Percentiles rank a stretch among this genome's conserved stretches.
Conservation (phyloP, 2,888 invertebrate genomes). For the Stenodema calcarata region DNA sequence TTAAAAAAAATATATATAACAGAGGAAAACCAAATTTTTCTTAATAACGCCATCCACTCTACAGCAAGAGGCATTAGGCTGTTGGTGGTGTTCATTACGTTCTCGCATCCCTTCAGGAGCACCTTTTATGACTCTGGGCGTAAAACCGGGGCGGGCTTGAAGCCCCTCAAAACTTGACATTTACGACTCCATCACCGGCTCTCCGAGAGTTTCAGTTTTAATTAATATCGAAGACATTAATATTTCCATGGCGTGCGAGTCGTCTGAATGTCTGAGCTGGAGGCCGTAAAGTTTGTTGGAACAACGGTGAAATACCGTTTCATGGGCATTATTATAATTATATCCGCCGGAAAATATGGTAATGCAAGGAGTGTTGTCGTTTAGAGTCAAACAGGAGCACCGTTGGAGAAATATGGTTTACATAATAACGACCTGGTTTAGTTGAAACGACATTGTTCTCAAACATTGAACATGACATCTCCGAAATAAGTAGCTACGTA, state of each 20-base stretch:
- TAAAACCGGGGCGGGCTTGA: not conserved
- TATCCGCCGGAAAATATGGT: not conserved
- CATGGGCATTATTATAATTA: not conserved
- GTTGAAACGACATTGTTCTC: not conserved
- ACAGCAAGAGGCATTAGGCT: not conserved
- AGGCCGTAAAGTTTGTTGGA: not conserved
- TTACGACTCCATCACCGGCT: slow-evolving; percentile 3
- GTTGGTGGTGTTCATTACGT: not conserved
- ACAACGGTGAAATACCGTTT: not conserved
- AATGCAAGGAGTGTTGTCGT: not conserved
- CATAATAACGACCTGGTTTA: not conserved
- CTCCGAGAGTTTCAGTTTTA: slow-evolving; percentile 11
- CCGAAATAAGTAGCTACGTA: too few species aligned
- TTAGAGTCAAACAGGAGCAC: not conserved
- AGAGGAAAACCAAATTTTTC: not conserved
- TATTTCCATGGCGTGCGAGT: slow-evolving; percentile 5
- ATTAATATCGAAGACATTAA: slow-evolving; percentile 14
- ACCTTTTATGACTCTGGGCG: slow-evolving; percentile 3
- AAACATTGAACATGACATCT: not conserved
- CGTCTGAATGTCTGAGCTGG: not conserved
- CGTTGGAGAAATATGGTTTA: not conserved
- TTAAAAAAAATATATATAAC: too few species aligned
- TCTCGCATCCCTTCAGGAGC: not conserved
- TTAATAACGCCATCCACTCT: slow-evolving; percentile 1
- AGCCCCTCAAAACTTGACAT: not conserved